A percentile compares a stretch with the other conserved stretches of the same genome.
phyloP scores from a whole-genome alignment of 2,113 vertebrate species.

The Gila orcuttii region DNA sequence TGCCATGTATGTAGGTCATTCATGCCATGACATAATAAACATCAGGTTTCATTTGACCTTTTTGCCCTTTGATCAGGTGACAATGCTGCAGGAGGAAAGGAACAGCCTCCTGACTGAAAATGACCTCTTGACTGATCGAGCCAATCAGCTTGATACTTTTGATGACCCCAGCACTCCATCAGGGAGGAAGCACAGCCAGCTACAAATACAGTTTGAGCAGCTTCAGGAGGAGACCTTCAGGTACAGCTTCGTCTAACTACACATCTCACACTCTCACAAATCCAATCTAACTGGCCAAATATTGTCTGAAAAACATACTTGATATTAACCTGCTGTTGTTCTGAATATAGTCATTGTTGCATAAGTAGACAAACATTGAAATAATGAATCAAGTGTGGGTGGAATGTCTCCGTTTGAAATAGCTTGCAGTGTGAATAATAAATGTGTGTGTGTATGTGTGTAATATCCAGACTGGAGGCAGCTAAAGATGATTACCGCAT shows the following conservation, averaged over 20 bases:
- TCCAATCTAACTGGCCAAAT: not conserved
- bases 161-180: conserved; percentile 88
- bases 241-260: conserved; percentile 62
- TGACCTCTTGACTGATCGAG: conserved; percentile 89
- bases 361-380: not conserved
- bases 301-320: not conserved
- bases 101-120: conserved; percentile 93
- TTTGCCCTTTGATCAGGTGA: conserved; percentile 78
- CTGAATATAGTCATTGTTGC: not conserved
- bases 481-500: conserved; percentile 97
- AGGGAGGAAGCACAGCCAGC: conserved; percentile 88
- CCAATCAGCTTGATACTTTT: conserved; percentile 91
- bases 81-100: conserved; percentile 92
- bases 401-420: not conserved
- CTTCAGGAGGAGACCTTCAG: conserved; percentile 97
- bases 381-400: not conserved
- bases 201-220: conserved; percentile 89
- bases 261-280: not conserved
- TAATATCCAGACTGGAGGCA: conserved; percentile 85
- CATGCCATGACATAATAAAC: not conserved
- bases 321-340: not conserved
- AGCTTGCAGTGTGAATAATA: not conserved
- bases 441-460: conserved; percentile 18
- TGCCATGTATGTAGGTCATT: not conserved
- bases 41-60: not conserved